Conservation (phyloP, 2,113 vertebrate species). For the Cyanoderma ruficeps region DNA sequence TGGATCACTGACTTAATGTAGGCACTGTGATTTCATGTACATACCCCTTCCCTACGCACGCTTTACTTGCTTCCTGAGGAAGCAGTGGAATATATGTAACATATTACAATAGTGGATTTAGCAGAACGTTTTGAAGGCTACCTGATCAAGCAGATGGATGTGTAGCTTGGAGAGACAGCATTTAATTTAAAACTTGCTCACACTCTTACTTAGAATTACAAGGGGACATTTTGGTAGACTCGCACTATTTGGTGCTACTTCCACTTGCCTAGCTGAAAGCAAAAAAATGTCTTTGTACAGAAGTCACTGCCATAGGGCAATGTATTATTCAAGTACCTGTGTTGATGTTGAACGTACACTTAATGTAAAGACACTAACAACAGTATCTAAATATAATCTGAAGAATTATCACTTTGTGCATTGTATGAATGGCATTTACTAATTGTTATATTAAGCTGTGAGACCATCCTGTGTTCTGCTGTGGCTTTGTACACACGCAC, state of each 20-base stretch:
- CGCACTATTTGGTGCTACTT: neutral
- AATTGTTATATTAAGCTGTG: neutral
- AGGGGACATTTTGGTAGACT: neutral
- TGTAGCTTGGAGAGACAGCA: neutral
- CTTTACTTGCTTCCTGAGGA: neutral
- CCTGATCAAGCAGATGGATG: neutral
- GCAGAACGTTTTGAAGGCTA: neutral
- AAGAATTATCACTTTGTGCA: neutral
- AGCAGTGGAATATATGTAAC: neutral
- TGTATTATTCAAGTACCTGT: neutral
- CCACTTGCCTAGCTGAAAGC: neutral
- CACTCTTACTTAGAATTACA: neutral
- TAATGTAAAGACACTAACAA: neutral
- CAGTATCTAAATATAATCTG: neutral
- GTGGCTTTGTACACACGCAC: neutral
- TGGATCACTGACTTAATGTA: neutral
- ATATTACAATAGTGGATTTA: neutral
- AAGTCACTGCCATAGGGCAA: neutral
- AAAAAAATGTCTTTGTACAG: neutral
- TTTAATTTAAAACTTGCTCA: neutral
- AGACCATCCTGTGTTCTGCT: neutral
- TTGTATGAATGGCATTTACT: neutral
- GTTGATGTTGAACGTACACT: neutral
- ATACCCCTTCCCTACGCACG: neutral
- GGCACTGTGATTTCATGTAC: neutral